These are phyloP conservation scores for Tupiocoris notatus DNA, from an alignment of 2,888 invertebrate genomes.

Conservation along the genomic window DNA sequence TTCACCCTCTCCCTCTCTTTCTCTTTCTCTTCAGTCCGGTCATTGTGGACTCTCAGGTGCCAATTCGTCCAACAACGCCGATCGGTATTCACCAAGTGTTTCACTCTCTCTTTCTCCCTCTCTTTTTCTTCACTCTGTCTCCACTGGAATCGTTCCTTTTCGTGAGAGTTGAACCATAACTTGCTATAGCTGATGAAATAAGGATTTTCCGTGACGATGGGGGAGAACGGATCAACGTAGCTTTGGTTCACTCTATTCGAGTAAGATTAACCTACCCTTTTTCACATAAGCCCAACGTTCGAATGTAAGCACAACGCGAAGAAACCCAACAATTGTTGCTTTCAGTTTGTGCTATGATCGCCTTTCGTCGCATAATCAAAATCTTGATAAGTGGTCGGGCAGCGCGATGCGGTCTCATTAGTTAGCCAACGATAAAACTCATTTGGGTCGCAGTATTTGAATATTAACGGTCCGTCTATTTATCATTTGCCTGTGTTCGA, in stretches of 20 bases:
- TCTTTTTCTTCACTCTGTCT: neutral
- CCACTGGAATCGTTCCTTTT: constrained; percentile 13
- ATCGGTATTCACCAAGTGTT: neutral
- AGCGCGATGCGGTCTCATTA: neutral
- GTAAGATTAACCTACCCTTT: constrained; percentile 20
- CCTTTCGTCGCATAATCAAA: neutral
- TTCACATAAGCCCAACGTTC: neutral
- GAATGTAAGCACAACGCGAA: neutral
- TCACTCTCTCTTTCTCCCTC: neutral
- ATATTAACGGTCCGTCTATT: neutral
- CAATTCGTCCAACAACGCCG: constrained; percentile 21
- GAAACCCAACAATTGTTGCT: neutral
- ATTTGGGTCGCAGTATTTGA: neutral
- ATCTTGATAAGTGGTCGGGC: neutral
- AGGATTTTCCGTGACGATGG: constrained; percentile 30
- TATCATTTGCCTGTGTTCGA: neutral
- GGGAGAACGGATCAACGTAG: neutral
- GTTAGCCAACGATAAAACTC: neutral
- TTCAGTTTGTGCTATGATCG: neutral
- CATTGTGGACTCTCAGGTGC: constrained; percentile 11
- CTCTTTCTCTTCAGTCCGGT: no score
- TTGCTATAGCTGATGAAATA: constrained; percentile 8
- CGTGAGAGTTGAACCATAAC: constrained; percentile 7
- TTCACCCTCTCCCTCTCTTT: no score
- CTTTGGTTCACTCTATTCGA: neutral